A percentile compares a stretch with the other conserved stretches of the same genome.
These are phyloP conservation scores for Cervus canadensis DNA, from an alignment of 2,113 vertebrate species.

Conservation along the genomic window DNA sequence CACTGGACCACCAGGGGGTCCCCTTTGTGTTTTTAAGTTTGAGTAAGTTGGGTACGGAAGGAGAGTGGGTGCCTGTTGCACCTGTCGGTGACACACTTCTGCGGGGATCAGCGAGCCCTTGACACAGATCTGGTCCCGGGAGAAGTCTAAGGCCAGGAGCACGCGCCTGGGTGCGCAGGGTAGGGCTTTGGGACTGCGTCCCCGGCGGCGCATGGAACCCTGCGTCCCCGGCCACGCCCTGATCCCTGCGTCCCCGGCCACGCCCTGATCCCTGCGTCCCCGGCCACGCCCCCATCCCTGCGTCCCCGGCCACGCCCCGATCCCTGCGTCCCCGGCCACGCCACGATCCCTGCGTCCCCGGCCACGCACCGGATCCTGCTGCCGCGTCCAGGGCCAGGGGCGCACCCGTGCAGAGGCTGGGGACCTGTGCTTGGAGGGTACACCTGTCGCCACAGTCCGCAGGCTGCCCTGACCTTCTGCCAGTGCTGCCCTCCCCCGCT, in stretches of 20 bases:
- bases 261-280: neutral
- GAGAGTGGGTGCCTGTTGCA: neutral
- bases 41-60: neutral
- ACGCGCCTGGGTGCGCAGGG: fast-evolving
- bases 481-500: neutral
- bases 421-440: fast-evolving
- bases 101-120: neutral
- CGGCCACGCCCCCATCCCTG: too few species aligned
- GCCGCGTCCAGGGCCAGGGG: fast-evolving
- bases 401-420: fast-evolving
- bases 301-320: too few species aligned
- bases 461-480: neutral
- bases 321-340: neutral
- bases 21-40: neutral
- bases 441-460: fast-evolving
- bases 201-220: too few species aligned
- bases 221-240: neutral
- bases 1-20: neutral
- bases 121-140: neutral
- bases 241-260: too few species aligned
- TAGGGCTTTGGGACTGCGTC: neutral
- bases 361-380: neutral
- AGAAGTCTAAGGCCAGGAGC: neutral
- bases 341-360: too few species aligned
- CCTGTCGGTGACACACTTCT: neutral